Base-by-base conservation (phyloP, 53 echinoderm and acorn worm genomes). In the Echinarachnius parma region DNA sequence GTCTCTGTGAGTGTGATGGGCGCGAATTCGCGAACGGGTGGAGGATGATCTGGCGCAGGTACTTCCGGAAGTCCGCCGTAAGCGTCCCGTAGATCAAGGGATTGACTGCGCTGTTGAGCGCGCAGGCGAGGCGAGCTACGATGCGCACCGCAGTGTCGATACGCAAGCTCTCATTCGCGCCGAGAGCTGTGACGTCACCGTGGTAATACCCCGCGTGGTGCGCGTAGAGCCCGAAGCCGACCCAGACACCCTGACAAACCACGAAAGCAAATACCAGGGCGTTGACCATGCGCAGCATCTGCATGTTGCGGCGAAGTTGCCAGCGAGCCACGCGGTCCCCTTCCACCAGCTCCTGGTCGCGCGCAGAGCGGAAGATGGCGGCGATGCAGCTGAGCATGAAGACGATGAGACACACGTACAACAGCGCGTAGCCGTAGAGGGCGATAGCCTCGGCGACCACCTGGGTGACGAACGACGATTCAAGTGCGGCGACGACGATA, bases 321-420 rank as follows among this genome's bases (percentile, higher is more conserved):
- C 74, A 72, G 15, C 74, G 74, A 0, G 74, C 74, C 2, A 72
- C 74, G 74, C 74, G 74, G 7, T 54, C 74, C 19, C 74, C 74
- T 11, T 72, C 74, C 36, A 72, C 42, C 14, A 16, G 36, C 39
- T 56, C 57, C 8, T 54, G 56, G 10, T 72, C 74, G 39, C 44
- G 74, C 8, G 56, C 74, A 42, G 74, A 72, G 18, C 28, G 57
- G 39, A 56, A 37, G 45, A 72, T 72, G 28, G 74, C 56, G 74
- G 34, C 36, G 26, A 56, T 21, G 31, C 74, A 72, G 44, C 13
- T 18, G 27, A 28, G 1, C n/a, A 72, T 54, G 74, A 36, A 35
- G 16, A 34, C 23, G 18, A 72, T 37, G 7, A 72, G 74, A 42
- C 32, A 13, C n/a, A 25, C 21, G 44, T 54, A 56, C 56, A 72